These are phyloP conservation scores for Sorex fumeus DNA, from an alignment of 2,113 vertebrate genomes.

Conservation along the genomic window DNA sequence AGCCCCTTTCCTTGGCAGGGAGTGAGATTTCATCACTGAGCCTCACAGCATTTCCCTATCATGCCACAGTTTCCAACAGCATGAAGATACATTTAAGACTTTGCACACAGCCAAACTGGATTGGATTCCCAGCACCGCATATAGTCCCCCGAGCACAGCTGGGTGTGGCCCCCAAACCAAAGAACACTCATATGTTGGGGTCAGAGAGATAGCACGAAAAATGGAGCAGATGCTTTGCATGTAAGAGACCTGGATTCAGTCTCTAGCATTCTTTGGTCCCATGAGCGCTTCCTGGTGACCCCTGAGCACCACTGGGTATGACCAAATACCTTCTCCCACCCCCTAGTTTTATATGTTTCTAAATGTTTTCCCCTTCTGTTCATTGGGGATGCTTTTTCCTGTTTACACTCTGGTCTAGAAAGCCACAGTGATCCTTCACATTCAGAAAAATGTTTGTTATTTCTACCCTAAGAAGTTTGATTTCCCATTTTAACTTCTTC, in stretches of 20 bases:
- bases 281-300: too few relatives aligned
- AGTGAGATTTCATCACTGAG: slow-evolving; percentile 14
- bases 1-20: background rate
- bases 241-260: too few relatives aligned
- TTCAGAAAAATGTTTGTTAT: background rate
- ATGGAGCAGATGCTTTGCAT: too few relatives aligned
- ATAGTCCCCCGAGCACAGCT: too few relatives aligned
- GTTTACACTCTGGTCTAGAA: slow-evolving; percentile 55
- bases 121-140: too few relatives aligned
- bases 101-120: too few relatives aligned
- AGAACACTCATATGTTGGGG: too few relatives aligned
- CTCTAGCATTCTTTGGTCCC: too few relatives aligned
- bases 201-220: too few relatives aligned
- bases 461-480: slow-evolving; percentile 43
- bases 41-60: background rate
- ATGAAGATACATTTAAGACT: slow-evolving; percentile 46
- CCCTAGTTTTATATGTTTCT: background rate
- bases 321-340: too few relatives aligned
- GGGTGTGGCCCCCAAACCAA: too few relatives aligned
- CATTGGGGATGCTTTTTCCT: slow-evolving; percentile 14
- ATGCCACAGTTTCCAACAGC: background rate
- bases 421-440: slow-evolving; percentile 45
- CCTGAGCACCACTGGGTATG: too few relatives aligned
- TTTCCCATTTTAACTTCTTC: slow-evolving; percentile 17
- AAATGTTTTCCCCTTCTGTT: background rate